Base-by-base conservation (phyloP, 2,113 vertebrate genomes). In the Ardeotis arabs region DNA sequence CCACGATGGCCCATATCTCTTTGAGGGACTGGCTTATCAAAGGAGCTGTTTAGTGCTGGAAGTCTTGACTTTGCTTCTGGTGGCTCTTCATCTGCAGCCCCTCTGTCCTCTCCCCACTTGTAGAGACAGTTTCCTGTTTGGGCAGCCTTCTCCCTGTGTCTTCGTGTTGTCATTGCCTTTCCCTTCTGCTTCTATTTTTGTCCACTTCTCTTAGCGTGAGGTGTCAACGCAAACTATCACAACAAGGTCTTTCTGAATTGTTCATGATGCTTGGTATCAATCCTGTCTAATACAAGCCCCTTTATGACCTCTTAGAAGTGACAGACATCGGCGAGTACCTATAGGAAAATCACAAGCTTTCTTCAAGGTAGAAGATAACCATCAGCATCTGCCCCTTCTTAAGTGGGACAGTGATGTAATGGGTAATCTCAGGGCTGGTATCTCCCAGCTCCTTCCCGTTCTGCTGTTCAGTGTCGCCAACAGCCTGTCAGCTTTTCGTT, bases 401-500 rank as follows among this genome's bases (percentile, higher is more conserved):
- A 82, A 89, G 19, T 67, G 89, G 93, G 83, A 28, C 88, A 37
- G 63, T 80, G 86, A 94, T 66, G 86, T 93, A 79, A 95, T 27
- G 76, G 83, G 88, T 93, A 53, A 84, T 45, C 70, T 96, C 90
- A 82, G 94, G 90, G 76, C 90, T 91, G 72, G 80, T 77, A 87
- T 93, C 89, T 92, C 73, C 87, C 73, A 53, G 63, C 68, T 96
- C 44, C 72, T 77, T 86, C 87, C 73, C 6, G 0, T 89, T 86
- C 73, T 86, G 27, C 84, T 3, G 0, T 73, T 86, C 18, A 27
- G 23, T 74, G 87, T 77, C 68, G 3, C 89, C 89, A 70, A 28
- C 95, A 87, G 84, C 93, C 93, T 91, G 92, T 93, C 96, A 96
- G 80, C 76, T 74, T 50, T 58, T 39, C 59, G 13, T 87, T 84